Evolutionary conservation across 2,888 invertebrate genomes (phyloP), one percentile per base, ranked within the genome.

Genomic region (Hypomecis atomaria): DNA sequence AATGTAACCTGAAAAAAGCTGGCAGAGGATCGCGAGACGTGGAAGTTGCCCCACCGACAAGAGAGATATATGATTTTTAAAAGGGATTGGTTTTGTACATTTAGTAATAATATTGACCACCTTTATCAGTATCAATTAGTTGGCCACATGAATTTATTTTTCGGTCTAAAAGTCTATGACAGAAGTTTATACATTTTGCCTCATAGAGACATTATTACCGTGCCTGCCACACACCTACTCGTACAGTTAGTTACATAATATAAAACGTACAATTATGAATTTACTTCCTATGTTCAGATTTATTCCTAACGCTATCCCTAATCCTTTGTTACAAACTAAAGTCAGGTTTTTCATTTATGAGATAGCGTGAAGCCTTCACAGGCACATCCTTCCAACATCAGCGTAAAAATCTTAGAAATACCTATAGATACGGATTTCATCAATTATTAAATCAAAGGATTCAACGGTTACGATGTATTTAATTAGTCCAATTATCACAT

Each of bases 81-180:
- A 40, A 40, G 4, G 10, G 9, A 40, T 5, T 40, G 7, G 40
- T 23, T 23, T 23, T 23, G 3, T 3, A 23, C 3, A 23, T 23
- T 23, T 23, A 23, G 23, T 23, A 23, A 23, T 23, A 23, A 23
- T 23, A 23, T 23, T 23, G 23, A 1, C 23, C 23, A 23, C 23
- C 23, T 23, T 23, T 23, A 52, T 11, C 7, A 40, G 13, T 10
- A 5, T 23, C 23, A 23, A 23, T 23, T 23, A 23, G 23, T 23
- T 23, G 23, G 23, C 23, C 23, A 23, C 23, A 23, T 1, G 23
- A 23, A 23, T 23, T 23, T 1, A 10, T 59, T 59, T 59, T 59
- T 53, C 59, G 33, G 59, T 59, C 34, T 53, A 59, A 53, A 47
- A 45, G 47, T 47, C 11, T 8, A 40, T 11, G 5, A 49, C 23